A percentile compares a stretch with the other conserved stretches of the same genome.
These are phyloP conservation scores for Digitonthophagus gazella DNA, from an alignment of 2,888 invertebrate species.

Conservation along the genomic window DNA sequence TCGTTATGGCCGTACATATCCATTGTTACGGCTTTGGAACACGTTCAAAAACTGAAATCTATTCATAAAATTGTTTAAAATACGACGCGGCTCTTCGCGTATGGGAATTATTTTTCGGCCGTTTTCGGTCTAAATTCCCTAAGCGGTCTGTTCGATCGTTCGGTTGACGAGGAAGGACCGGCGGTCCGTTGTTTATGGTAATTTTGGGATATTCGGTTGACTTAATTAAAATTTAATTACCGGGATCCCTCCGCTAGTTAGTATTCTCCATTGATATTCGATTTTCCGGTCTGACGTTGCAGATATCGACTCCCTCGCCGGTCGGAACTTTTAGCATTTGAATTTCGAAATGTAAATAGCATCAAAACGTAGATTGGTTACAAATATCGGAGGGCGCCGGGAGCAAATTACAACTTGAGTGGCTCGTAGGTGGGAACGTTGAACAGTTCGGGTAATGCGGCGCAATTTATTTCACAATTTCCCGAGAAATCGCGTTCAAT, in stretches of 20 bases:
- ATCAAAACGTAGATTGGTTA: neutral
- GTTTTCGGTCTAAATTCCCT: neutral
- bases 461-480: slow-evolving; percentile 16
- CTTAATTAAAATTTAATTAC: slow-evolving; percentile 2
- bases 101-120: neutral
- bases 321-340: neutral
- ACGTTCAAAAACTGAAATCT: slow-evolving; percentile 12
- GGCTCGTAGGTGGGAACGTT: slow-evolving; percentile 5
- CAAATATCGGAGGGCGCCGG: neutral
- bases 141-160: neutral
- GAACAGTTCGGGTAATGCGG: slow-evolving; percentile 6
- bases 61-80: slow-evolving; percentile 15
- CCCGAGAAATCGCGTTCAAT: slow-evolving; percentile 12
- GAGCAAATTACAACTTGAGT: neutral
- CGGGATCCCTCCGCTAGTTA: neutral
- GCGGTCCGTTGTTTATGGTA: neutral
- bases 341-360: neutral
- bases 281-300: neutral
- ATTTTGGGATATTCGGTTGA: neutral
- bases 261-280: slow-evolving; percentile 3
- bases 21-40: slow-evolving; percentile 14
- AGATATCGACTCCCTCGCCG: neutral
- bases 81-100: neutral
- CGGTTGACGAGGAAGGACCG: neutral
- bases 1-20: neutral